phyloP scores from a whole-genome alignment of 2,113 vertebrate genomes.

The Nycticebus coucang region DNA sequence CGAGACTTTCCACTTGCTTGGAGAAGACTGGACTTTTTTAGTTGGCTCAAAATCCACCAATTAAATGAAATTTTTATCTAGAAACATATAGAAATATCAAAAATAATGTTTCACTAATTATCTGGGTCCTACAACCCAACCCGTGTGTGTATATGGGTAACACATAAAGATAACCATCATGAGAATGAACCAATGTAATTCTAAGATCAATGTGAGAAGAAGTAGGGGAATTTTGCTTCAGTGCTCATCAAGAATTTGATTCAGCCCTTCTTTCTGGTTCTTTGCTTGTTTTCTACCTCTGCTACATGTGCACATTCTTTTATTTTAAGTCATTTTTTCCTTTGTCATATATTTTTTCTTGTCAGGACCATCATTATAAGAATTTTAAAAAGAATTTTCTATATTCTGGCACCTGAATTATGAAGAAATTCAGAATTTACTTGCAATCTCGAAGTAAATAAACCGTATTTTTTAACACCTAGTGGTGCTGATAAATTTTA shows the following conservation, averaged over 20 bases:
- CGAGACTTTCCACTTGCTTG: not conserved
- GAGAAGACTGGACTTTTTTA: not conserved
- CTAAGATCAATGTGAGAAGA: not conserved
- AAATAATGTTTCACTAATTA: not conserved
- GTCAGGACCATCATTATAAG: not conserved
- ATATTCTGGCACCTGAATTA: too few species aligned
- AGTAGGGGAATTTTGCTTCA: not conserved
- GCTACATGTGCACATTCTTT: not conserved
- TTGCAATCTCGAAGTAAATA: not conserved
- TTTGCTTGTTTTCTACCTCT: not conserved
- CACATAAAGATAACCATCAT: not conserved
- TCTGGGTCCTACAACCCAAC: not conserved
- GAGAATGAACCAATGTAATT: not conserved
- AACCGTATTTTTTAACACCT: not conserved
- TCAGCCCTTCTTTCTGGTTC: not conserved
- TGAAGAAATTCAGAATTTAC: too few species aligned
- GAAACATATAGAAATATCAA: too few species aligned
- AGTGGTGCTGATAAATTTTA: not conserved
- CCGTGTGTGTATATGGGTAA: not conserved
- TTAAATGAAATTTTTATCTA: too few species aligned
- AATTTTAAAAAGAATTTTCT: not conserved
- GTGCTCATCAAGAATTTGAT: not conserved
- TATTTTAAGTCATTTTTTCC: not conserved
- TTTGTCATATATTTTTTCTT: not conserved
- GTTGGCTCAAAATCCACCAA: too few species aligned